Percentiles rank a stretch among this genome's conserved stretches.
phyloP scores from a whole-genome alignment of 2,888 invertebrate genomes.

The Chironomus tentans region DNA sequence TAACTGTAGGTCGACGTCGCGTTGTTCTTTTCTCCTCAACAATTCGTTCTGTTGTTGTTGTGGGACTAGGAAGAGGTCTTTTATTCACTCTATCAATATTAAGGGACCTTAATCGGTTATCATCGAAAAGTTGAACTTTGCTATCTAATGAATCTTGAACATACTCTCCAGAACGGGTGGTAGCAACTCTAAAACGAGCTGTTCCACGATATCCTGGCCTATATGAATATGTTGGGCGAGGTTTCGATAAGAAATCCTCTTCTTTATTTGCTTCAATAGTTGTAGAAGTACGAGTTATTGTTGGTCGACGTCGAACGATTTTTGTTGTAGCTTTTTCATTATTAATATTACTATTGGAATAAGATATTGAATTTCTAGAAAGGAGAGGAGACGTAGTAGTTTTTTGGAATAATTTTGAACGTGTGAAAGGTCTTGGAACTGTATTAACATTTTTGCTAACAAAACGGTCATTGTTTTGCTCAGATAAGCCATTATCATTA shows the following conservation, averaged over 20 bases:
- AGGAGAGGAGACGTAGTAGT: background rate
- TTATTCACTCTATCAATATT: background rate
- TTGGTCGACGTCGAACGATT: background rate
- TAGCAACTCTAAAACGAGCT: background rate
- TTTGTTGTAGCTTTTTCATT: background rate
- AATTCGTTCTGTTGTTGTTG: background rate
- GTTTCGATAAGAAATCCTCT: background rate
- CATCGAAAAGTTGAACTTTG: background rate
- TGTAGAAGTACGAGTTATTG: background rate
- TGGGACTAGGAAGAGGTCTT: background rate
- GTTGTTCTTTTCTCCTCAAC: background rate
- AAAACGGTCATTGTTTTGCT: background rate
- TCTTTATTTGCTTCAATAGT: background rate
- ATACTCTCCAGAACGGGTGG: background rate
- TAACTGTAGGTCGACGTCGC: background rate
- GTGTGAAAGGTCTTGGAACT: slow-evolving; percentile 11
- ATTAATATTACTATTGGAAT: background rate
- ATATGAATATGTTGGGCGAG: background rate
- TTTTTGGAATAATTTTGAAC: background rate
- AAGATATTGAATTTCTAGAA: background rate
- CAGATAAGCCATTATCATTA: slow-evolving; percentile 7
- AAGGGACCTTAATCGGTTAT: slow-evolving; percentile 15
- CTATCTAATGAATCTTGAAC: background rate
- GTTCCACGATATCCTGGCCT: slow-evolving; percentile 12
- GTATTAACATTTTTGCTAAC: background rate